Conservation (phyloP, 1,140 invertebrate genomes). For the Ctenoplectra terminalis region DNA sequence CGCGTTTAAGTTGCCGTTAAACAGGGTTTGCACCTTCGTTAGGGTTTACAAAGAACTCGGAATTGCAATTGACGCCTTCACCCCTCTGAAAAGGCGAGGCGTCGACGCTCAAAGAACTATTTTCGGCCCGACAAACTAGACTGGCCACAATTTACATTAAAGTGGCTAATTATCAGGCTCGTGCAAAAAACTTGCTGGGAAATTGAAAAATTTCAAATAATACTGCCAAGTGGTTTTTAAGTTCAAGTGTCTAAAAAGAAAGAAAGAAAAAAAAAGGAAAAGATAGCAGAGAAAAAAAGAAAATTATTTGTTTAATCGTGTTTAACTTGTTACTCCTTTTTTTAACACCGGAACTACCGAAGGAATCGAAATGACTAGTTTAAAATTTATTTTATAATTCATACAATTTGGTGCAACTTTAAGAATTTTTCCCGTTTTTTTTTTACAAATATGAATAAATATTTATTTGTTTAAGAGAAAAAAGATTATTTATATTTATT, state of each 20-base stretch:
- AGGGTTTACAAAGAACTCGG: slow-evolving; percentile 18
- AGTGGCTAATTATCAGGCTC: not conserved
- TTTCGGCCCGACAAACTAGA: not conserved
- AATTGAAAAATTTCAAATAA: not conserved
- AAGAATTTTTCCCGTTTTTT: too few species aligned
- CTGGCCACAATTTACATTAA: not conserved
- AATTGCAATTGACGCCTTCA: slow-evolving; percentile 22
- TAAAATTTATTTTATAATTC: too few species aligned
- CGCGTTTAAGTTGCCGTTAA: slow-evolving; percentile 44
- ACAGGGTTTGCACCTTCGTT: slow-evolving; percentile 44
- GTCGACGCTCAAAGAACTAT: not conserved
- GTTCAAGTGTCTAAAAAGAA: not conserved
- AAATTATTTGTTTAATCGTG: too few species aligned
- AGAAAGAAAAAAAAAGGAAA: too few species aligned
- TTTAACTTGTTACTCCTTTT: too few species aligned
- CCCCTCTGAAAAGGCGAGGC: not conserved
- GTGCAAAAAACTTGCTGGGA: not conserved
- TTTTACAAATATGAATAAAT: too few species aligned
- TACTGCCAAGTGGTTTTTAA: not conserved
- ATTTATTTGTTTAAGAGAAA: too few species aligned
- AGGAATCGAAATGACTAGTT: too few species aligned
- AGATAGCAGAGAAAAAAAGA: too few species aligned
- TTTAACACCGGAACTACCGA: too few species aligned
- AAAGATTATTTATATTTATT: too few species aligned
- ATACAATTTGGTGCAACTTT: too few species aligned